phyloP scores from a whole-genome alignment of 1,140 invertebrate species.

The Brachionus rotundiformis region DNA sequence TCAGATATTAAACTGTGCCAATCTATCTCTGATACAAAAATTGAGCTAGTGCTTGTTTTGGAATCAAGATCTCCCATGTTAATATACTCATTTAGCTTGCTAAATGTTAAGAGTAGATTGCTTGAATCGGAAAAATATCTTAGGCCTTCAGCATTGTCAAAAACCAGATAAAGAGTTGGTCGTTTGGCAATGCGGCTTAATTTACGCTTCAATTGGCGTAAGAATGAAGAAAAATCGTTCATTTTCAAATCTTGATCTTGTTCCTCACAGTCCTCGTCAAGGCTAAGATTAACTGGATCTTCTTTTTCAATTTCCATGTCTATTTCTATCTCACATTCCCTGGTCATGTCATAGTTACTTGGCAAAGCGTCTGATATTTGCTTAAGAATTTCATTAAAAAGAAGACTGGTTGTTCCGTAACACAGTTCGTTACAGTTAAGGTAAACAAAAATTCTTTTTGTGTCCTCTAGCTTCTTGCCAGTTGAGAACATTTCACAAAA shows the following conservation, averaged over 20 bases:
- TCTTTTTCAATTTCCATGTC: conserved; percentile 34
- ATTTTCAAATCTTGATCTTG: conserved; percentile 25
- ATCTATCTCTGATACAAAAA: conserved; percentile 45
- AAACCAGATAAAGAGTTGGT: conserved; percentile 1
- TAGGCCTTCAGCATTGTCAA: conserved; percentile 40
- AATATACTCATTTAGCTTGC: conserved; percentile 25
- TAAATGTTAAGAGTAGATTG: conserved; percentile 19
- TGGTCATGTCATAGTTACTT: background rate
- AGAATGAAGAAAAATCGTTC: conserved; percentile 36
- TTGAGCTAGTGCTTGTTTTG: background rate
- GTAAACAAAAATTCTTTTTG: background rate
- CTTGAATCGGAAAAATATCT: conserved; percentile 23
- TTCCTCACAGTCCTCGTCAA: background rate
- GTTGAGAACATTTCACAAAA: background rate
- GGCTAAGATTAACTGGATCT: background rate
- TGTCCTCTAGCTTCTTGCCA: background rate
- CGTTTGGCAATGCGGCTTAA: background rate
- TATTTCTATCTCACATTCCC: background rate
- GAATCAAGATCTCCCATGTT: conserved; percentile 5
- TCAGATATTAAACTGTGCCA: conserved; percentile 50
- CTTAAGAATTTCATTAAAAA: conserved; percentile 26
- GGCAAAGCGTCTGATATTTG: background rate
- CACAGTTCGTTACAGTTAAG: conserved; percentile 17
- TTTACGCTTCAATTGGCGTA: conserved; percentile 20
- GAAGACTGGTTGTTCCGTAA: conserved; percentile 2